phyloP scores from a whole-genome alignment of 2,888 invertebrate genomes.

The Chloromyia formosa region DNA sequence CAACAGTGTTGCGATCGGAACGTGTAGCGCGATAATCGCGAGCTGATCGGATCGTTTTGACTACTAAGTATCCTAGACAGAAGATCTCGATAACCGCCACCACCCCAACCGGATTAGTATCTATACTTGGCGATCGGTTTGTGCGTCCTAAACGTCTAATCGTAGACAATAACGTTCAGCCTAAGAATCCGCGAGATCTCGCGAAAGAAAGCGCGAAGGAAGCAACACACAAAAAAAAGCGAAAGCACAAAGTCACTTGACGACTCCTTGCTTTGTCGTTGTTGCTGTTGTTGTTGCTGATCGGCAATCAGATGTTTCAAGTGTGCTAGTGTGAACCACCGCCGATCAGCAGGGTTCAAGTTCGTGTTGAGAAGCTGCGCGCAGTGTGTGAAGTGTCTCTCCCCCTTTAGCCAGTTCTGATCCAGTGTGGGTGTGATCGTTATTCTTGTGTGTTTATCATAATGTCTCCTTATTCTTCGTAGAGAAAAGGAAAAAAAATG shows the following conservation, averaged over 20 bases:
- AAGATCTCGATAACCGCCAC: background rate
- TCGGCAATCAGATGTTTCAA: conserved; percentile 37
- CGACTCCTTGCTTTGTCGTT: conserved; percentile 13
- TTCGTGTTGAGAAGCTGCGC: conserved; percentile 14
- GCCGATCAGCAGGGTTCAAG: background rate
- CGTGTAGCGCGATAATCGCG: background rate
- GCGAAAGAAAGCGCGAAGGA: conserved; percentile 29
- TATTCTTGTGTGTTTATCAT: conserved; percentile 22
- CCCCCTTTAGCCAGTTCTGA: background rate
- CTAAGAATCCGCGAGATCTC: conserved; percentile 27
- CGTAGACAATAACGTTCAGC: no score
- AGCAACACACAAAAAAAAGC: conserved; percentile 5
- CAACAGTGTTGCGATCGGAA: conserved; percentile 18
- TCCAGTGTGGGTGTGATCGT: conserved; percentile 34
- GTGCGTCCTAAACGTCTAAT: conserved; percentile 49
- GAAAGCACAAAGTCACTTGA: conserved; percentile 14
- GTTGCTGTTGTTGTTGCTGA: background rate
- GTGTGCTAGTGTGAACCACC: background rate
- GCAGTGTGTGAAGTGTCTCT: background rate
- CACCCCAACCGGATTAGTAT: conserved; percentile 9
- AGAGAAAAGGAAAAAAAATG: conserved; percentile 13
- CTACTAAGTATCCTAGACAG: conserved; percentile 2
- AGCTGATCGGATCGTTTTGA: background rate
- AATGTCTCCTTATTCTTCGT: background rate
- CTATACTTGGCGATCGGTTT: conserved; percentile 21